Evolutionary conservation across 2,113 vertebrate species (phyloP).

Genomic region (Propithecus coquereli): DNA sequence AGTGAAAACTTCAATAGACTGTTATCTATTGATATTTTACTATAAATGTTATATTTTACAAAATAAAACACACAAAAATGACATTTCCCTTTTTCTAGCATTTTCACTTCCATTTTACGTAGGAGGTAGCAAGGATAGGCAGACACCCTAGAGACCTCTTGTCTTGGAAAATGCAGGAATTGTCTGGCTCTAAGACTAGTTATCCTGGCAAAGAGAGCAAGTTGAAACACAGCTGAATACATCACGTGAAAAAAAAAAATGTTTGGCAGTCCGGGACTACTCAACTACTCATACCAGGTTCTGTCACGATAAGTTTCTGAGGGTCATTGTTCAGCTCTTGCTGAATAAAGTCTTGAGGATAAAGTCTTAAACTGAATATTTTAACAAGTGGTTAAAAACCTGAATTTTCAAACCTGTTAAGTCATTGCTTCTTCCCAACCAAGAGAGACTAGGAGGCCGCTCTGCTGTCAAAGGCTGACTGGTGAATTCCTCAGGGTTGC

Average conservation of each 20-base stretch:
- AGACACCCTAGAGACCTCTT: not conserved
- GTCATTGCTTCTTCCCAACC: conserved; percentile 52
- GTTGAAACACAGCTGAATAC: not conserved
- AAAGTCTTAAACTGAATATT: conserved; percentile 26
- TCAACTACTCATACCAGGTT: not conserved
- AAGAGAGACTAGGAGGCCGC: conserved; percentile 53
- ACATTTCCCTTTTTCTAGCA: not conserved
- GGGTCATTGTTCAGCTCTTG: not conserved
- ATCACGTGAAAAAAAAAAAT: not conserved
- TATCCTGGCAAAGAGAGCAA: not conserved
- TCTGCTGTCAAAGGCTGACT: conserved; percentile 42
- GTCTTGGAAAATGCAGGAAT: not conserved
- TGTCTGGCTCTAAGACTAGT: not conserved
- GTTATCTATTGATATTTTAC: not conserved
- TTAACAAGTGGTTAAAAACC: conserved; percentile 54
- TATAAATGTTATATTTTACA: not conserved
- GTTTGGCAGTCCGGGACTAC: not conserved
- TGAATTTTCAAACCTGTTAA: conserved; percentile 60
- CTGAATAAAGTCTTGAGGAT: not conserved
- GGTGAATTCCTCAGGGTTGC: conserved; percentile 62
- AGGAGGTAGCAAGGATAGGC: not conserved
- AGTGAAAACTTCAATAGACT: not conserved
- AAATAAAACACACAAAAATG: not conserved
- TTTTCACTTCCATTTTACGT: not conserved
- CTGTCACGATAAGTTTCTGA: not conserved